Conservation (phyloP, 2,888 invertebrate species). For the Eristalis arbustorum region DNA sequence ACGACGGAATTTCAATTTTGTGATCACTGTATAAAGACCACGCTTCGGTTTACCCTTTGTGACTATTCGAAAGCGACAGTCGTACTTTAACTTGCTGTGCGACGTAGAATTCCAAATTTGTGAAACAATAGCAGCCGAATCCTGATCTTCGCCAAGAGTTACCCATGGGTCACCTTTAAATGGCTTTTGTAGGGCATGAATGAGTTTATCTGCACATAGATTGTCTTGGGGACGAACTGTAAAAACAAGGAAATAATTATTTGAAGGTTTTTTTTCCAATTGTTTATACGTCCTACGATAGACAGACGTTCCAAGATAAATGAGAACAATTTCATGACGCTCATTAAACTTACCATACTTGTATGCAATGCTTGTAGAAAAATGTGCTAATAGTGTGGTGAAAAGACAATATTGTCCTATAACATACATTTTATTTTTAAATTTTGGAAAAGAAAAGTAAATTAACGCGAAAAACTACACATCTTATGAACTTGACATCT, state of each 20-base stretch:
- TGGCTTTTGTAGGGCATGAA: conserved; percentile 74
- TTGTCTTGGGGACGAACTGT: conserved; percentile 77
- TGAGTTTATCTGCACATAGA: conserved; percentile 76
- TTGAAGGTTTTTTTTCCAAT: neutral
- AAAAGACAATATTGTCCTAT: conserved; percentile 34
- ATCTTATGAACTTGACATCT: conserved; percentile 30
- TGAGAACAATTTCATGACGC: neutral
- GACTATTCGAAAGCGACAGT: conserved; percentile 76
- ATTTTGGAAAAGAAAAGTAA: conserved; percentile 6
- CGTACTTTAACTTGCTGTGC: conserved; percentile 75
- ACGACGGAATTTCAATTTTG: conserved; percentile 76
- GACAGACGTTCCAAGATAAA: neutral
- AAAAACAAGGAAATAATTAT: conserved; percentile 4
- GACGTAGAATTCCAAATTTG: conserved; percentile 77
- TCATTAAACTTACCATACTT: conserved; percentile 72
- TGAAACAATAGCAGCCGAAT: conserved; percentile 77
- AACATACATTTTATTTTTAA: conserved; percentile 32
- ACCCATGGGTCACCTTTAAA: conserved; percentile 76
- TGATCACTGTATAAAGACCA: conserved; percentile 78
- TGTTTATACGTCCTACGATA: neutral
- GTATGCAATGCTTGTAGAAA: conserved; percentile 68
- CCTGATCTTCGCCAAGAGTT: conserved; percentile 75
- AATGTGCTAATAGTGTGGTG: conserved; percentile 28
- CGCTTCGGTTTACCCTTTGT: conserved; percentile 74
- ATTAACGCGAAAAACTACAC: conserved; percentile 18